A percentile compares a stretch with the other conserved stretches of the same genome.
Conservation (phyloP, 2,888 invertebrate species). For the Dioctria rufipes region DNA sequence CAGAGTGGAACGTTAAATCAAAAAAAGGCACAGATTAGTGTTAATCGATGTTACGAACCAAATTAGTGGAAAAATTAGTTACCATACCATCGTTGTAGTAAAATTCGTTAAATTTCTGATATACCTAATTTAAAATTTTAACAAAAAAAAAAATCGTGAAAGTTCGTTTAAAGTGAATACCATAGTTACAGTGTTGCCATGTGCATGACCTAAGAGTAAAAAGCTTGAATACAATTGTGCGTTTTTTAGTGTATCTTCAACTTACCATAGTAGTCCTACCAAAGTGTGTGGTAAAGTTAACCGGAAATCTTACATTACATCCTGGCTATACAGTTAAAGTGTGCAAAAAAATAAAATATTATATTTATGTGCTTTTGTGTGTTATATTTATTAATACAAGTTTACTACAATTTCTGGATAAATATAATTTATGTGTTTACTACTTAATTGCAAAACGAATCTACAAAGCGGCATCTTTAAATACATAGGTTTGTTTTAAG, state of each 20-base stretch:
- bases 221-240: not conserved
- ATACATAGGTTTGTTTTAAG: conserved; percentile 41
- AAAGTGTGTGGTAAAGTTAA: conserved; percentile 28
- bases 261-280: not conserved
- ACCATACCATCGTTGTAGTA: not conserved
- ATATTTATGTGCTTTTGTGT: conserved; percentile 14
- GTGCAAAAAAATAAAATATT: not conserved
- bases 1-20: not conserved
- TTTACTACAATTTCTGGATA: conserved; percentile 13
- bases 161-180: conserved; percentile 7
- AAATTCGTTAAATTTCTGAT: not conserved
- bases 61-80: not conserved
- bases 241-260: not conserved
- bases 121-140: not conserved
- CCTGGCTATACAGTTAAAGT: conserved; percentile 1
- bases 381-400: conserved; percentile 30
- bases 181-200: conserved; percentile 44
- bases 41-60: conserved; percentile 9
- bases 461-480: not conserved
- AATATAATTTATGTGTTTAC: not conserved
- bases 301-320: conserved; percentile 13
- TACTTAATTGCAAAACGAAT: not conserved
- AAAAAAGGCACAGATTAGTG: conserved; percentile 7
- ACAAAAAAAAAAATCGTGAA: conserved; percentile 18
- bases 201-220: conserved; percentile 18